Evolutionary conservation across 2,888 invertebrate genomes (phyloP).

Genomic region (Criorhina ranunculi): DNA sequence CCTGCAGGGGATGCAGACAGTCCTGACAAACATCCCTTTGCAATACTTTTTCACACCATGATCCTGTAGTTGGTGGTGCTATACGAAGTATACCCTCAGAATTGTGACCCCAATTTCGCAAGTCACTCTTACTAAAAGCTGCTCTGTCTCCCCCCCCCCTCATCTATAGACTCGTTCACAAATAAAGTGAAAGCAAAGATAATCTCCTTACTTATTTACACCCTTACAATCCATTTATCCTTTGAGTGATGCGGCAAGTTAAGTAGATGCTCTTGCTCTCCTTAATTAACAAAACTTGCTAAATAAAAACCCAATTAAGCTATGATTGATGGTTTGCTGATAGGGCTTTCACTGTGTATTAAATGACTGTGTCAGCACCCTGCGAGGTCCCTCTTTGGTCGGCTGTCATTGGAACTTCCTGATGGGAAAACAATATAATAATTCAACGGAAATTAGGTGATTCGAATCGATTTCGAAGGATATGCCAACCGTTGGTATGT

Average conservation of each 20-base stretch:
- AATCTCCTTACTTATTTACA: constrained; percentile 47
- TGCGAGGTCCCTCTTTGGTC: not conserved
- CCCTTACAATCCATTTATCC: constrained; percentile 53
- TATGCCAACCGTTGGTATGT: not conserved
- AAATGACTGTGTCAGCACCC: constrained; percentile 30
- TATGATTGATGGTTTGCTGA: constrained; percentile 59
- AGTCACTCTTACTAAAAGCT: constrained; percentile 1
- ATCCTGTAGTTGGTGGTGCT: not conserved
- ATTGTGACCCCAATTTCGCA: constrained; percentile 3
- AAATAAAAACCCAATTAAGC: constrained; percentile 60
- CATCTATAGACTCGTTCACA: constrained; percentile 10
- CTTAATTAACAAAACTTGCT: constrained; percentile 63
- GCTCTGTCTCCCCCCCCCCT: not conserved
- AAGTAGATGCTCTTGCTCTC: constrained; percentile 51
- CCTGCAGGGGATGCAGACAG: no score
- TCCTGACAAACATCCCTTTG: not conserved
- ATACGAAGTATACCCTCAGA: not conserved
- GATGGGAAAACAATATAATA: constrained; percentile 64
- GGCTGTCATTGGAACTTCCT: not conserved
- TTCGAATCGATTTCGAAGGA: constrained; percentile 62
- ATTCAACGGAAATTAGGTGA: constrained; percentile 64
- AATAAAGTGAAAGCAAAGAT: constrained; percentile 22
- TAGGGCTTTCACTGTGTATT: constrained; percentile 25
- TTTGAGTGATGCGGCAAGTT: constrained; percentile 54
- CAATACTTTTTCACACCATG: not conserved